Base-by-base conservation (phyloP, 1,140 invertebrate species). In the Orchesella cincta region DNA sequence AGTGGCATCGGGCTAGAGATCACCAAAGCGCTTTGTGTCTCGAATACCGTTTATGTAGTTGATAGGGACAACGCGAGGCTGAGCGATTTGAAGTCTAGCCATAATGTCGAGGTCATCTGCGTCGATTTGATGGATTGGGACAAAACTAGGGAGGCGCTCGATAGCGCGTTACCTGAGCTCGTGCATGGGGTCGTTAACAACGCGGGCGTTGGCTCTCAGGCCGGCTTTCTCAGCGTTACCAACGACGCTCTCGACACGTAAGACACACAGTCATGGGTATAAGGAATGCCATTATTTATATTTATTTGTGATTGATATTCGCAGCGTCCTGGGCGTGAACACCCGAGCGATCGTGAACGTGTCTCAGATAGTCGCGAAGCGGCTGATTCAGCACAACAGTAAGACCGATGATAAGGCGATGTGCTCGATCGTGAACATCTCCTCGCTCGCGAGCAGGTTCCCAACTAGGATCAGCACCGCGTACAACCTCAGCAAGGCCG, bases 371-470 rank as follows among this genome's bases (percentile, higher is more conserved):
- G 84, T 88, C 31, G 84, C 84, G 3, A 84, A 83, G 36, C 80
- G 82, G 52, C 85, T 88, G 84, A 83, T 86, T 14, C 8, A 57
- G 8, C 23, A 18, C 23, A 67, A 67, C 23, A 23, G 5, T 14
- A 57, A 26, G 3, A 29, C 31, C 28, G 82, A 83, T 12, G 78
- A 80, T 14, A 76, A 77, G 31, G 75, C 67, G 67, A 82, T 83
- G 33, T 86, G 88, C 5, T 79, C 86, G 26, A 86, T 88, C 71
- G 87, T 88, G 0, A 88, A 88, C 78, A 76, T 88, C 1, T 88
- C 87, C 0, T 86, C 85, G 75, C 78, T 84, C 64, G 83, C 83
- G 14, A 77, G 78, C 8, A 80, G 81, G 18, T 70, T 81, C 5
- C 86, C 84, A 0, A 33, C 87, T 0, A 3, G 76, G 1, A 82